phyloP scores from a whole-genome alignment of 2,888 invertebrate genomes.

The Spodoptera picta region DNA sequence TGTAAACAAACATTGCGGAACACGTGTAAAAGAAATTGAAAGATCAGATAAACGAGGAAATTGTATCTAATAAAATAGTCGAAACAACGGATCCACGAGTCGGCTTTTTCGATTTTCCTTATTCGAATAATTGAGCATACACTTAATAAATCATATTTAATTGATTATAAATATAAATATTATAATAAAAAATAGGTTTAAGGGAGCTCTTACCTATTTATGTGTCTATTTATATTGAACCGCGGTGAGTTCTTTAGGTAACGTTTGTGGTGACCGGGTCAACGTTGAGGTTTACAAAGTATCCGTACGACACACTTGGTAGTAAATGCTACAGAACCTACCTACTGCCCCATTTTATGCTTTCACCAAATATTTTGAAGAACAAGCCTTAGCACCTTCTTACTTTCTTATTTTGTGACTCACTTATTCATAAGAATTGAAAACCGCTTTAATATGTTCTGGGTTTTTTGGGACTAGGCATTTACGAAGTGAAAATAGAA shows the following conservation, averaged over 20 bases:
- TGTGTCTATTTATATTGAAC: constrained; percentile 15
- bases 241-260: constrained; percentile 4
- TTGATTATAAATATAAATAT: too few relatives aligned
- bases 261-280: constrained; percentile 27
- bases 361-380: constrained; percentile 43
- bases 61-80: neutral
- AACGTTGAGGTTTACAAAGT: constrained; percentile 33
- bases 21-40: neutral
- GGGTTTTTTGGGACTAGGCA: constrained; percentile 6
- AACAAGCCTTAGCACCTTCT: constrained; percentile 14
- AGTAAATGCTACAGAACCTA: constrained; percentile 7
- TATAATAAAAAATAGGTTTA: too few relatives aligned
- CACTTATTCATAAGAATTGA: constrained; percentile 19
- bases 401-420: constrained; percentile 47
- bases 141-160: too few relatives aligned
- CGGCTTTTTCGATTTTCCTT: constrained; percentile 26
- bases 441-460: neutral
- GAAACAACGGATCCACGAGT: constrained; percentile 1
- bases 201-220: too few relatives aligned
- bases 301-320: constrained; percentile 8
- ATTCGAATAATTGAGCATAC: too few relatives aligned
- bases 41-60: constrained; percentile 29
- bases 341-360: constrained; percentile 31
- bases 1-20: constrained; percentile 6
- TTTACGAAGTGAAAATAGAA: constrained; percentile 1